Percentiles rank a stretch among this genome's conserved stretches.
Evolutionary conservation across 2,113 vertebrate species (phyloP).

Genomic region (Piaya cayana): DNA sequence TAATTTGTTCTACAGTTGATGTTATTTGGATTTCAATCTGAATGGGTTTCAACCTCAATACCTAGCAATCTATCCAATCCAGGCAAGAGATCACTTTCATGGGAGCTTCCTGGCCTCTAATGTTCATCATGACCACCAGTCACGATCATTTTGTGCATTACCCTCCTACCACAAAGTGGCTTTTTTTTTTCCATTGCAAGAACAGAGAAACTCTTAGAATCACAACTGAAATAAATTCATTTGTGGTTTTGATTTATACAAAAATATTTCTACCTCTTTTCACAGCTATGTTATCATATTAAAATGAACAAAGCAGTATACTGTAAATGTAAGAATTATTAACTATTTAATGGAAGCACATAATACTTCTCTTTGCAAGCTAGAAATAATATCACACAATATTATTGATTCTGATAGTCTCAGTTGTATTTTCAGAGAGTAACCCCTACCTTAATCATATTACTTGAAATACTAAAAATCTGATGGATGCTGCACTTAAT

Average conservation of each 20-base stretch:
- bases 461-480: background rate
- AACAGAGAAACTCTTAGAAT: background rate
- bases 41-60: background rate
- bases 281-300: background rate
- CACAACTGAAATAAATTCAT: background rate
- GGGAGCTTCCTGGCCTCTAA: background rate
- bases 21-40: background rate
- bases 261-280: background rate
- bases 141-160: rapidly evolving
- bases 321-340: background rate
- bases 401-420: background rate
- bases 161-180: background rate
- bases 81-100: background rate
- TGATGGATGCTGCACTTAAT: background rate
- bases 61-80: background rate
- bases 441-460: background rate
- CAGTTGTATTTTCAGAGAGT: background rate
- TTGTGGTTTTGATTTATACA: rapidly evolving
- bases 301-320: background rate
- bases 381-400: background rate
- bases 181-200: background rate
- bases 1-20: background rate
- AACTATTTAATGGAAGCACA: background rate
- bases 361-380: background rate
- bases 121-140: rapidly evolving